Conservation (phyloP, 2,113 vertebrate species). For the Takifugu bimaculatus region DNA sequence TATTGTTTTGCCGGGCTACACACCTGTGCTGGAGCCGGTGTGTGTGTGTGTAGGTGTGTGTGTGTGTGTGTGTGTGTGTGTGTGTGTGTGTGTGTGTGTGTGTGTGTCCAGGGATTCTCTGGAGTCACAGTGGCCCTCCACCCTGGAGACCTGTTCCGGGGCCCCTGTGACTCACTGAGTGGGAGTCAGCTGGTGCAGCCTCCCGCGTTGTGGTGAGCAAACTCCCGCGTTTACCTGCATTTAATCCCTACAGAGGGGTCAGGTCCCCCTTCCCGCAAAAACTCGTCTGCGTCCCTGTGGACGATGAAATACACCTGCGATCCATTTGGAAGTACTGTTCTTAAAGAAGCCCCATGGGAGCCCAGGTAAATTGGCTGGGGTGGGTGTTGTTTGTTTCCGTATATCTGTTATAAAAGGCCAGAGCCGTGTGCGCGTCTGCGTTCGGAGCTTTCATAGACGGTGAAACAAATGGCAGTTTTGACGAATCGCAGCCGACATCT, state of each 20-base stretch:
- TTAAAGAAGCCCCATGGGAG: constrained; percentile 53
- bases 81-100: neutral
- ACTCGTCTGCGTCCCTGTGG: constrained; percentile 29
- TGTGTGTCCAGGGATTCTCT: no score
- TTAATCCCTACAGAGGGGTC: constrained; percentile 65
- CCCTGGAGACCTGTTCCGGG: constrained; percentile 38
- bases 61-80: constrained; percentile 9
- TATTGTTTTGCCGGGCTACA: constrained; percentile 63
- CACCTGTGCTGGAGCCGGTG: constrained; percentile 52
- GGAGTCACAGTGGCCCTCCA: no score
- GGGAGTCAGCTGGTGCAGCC: constrained; percentile 38
- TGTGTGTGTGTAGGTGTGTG: constrained; percentile 22
- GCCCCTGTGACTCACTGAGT: constrained; percentile 49
- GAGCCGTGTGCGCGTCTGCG: neutral
- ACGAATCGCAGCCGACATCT: constrained; percentile 45
- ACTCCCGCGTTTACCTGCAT: constrained; percentile 48
- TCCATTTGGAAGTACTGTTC: constrained; percentile 57
- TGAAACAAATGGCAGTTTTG: constrained; percentile 22
- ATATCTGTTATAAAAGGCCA: constrained; percentile 1
- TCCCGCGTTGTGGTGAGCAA: constrained; percentile 34
- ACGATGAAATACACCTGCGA: constrained; percentile 54
- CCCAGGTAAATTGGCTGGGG: constrained; percentile 28
- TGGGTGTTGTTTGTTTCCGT: constrained; percentile 53
- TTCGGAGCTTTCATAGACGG: neutral
- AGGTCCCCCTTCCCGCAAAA: constrained; percentile 37